A percentile compares a stretch with the other conserved stretches of the same genome.
These are phyloP conservation scores for Syritta pipiens DNA, from an alignment of 2,888 invertebrate species.

Conservation along the genomic window DNA sequence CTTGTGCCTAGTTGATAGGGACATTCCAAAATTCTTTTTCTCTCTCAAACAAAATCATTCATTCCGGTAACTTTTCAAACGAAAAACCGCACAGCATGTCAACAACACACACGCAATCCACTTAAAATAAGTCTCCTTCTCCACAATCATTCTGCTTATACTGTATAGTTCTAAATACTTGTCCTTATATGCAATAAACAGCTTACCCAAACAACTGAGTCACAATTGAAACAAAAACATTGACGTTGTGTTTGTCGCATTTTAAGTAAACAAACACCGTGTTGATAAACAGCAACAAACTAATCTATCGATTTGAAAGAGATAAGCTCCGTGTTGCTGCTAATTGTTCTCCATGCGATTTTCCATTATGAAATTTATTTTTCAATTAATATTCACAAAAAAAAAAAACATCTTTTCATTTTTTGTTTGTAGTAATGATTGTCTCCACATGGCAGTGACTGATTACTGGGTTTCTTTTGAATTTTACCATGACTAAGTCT, in stretches of 20 bases:
- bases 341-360: slow-evolving; percentile 15
- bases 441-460: slow-evolving; percentile 15
- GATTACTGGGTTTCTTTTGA: slow-evolving; percentile 7
- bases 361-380: slow-evolving; percentile 9
- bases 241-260: slow-evolving; percentile 10
- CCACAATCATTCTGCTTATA: neutral
- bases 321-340: slow-evolving; percentile 25
- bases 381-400: neutral
- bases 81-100: no score
- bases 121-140: neutral
- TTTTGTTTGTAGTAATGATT: slow-evolving; percentile 4
- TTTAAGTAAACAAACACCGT: slow-evolving; percentile 23
- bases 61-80: no score
- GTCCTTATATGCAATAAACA: neutral
- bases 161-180: neutral
- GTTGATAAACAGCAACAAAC: slow-evolving; percentile 30
- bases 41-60: no score
- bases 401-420: neutral
- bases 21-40: no score
- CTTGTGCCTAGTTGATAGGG: no score
- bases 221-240: slow-evolving; percentile 23
- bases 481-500: slow-evolving; percentile 20
- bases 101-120: neutral
- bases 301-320: slow-evolving; percentile 17
- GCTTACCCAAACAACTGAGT: slow-evolving; percentile 16